Evolutionary conservation across 2,113 vertebrate genomes (phyloP).

Genomic region (Gymnogyps californianus): DNA sequence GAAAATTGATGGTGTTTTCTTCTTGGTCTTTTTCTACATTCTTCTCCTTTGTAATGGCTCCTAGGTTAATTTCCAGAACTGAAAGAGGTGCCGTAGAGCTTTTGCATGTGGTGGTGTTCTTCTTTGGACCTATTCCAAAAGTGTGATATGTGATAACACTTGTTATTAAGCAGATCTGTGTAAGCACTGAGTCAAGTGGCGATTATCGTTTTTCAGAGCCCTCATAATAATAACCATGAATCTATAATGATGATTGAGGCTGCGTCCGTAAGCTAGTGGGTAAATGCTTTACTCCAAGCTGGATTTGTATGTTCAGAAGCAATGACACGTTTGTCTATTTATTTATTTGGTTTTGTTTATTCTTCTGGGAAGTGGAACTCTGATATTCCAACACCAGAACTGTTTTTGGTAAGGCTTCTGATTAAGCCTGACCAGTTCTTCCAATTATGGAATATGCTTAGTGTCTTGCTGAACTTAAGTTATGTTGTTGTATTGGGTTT

Average conservation of each 20-base stretch:
- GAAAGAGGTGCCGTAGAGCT: not conserved
- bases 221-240: not conserved
- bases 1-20: not conserved
- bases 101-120: not conserved
- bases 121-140: not conserved
- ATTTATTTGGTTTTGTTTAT: not conserved
- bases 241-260: not conserved
- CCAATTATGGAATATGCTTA: not conserved
- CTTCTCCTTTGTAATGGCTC: not conserved
- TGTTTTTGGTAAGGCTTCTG: not conserved
- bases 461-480: not conserved
- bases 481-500: too few relatives aligned
- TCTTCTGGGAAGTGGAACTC: not conserved
- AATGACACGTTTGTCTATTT: not conserved
- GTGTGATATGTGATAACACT: not conserved
- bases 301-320: not conserved
- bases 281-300: not conserved
- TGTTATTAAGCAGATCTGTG: not conserved
- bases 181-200: not conserved
- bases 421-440: not conserved
- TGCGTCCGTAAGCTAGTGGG: not conserved
- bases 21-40: not conserved
- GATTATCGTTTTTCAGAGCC: not conserved
- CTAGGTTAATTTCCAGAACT: not conserved
- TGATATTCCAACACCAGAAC: not conserved